phyloP scores from a whole-genome alignment of 2,113 vertebrate species.

The Chlamydotis undulata region DNA sequence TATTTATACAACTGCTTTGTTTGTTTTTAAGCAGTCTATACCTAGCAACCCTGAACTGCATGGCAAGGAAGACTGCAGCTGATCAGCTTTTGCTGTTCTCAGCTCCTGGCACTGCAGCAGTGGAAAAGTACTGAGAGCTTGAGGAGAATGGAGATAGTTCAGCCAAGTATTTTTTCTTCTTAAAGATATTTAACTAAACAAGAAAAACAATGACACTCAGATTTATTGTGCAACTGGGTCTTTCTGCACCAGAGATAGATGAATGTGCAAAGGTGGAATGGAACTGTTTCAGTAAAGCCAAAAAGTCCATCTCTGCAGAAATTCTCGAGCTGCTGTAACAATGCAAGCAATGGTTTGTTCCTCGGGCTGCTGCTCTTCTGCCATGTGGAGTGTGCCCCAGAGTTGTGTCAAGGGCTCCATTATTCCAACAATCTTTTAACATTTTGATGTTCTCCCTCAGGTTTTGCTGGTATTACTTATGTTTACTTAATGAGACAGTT shows the following conservation, averaged over 20 bases:
- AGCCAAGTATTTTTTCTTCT: slow-evolving; percentile 61
- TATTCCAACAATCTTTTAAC: background rate
- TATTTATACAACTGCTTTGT: background rate
- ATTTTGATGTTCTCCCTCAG: slow-evolving; percentile 35
- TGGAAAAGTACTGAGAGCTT: slow-evolving; percentile 72
- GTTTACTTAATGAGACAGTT: background rate
- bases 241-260: slow-evolving; percentile 41
- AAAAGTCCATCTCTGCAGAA: slow-evolving; percentile 8
- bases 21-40: background rate
- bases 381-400: background rate
- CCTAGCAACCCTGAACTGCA: slow-evolving; percentile 1
- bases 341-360: background rate
- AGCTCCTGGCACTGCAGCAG: slow-evolving; percentile 30
- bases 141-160: slow-evolving; percentile 56
- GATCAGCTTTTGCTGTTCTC: slow-evolving; percentile 55
- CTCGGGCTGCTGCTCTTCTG: background rate
- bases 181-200: slow-evolving; percentile 60
- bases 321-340: slow-evolving; percentile 3
- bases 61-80: background rate
- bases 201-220: slow-evolving; percentile 35
- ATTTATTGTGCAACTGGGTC: slow-evolving; percentile 35
- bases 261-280: slow-evolving; percentile 17
- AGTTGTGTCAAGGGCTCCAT: slow-evolving; percentile 26
- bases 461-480: background rate
- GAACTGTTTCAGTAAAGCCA: background rate